phyloP scores from a whole-genome alignment of 2,797 vertebrate species.

The Rhinatrema bivittatum region DNA sequence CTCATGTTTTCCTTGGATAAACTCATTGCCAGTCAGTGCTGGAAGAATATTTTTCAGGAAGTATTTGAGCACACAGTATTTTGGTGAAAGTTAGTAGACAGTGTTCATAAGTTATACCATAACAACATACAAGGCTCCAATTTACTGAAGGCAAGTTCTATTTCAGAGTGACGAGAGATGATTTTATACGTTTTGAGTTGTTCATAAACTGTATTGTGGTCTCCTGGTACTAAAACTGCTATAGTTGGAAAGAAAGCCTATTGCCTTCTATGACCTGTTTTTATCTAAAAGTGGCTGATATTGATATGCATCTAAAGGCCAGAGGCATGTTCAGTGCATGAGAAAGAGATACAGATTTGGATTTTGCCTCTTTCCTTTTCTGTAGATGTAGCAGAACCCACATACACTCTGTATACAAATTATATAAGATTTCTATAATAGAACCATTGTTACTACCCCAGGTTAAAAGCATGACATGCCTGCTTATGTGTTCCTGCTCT shows the following conservation, averaged over 20 bases:
- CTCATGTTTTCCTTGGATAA: constrained; percentile 22
- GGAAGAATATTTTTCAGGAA: constrained; percentile 25
- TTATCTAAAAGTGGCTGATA: constrained; percentile 25
- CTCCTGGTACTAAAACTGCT: constrained; percentile 17
- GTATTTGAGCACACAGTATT: constrained; percentile 22
- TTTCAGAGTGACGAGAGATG: constrained; percentile 6
- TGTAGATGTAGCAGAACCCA: constrained; percentile 12
- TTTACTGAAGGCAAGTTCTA: constrained; percentile 10
- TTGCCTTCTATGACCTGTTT: constrained; percentile 22
- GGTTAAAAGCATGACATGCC: constrained; percentile 11
- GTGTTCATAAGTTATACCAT: too few relatives aligned
- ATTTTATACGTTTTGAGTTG: constrained; percentile 27
- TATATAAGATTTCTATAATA: constrained; percentile 6
- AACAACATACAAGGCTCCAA: too few relatives aligned
- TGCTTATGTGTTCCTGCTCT: constrained; percentile 15
- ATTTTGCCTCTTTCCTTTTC: constrained; percentile 5
- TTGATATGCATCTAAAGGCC: constrained; percentile 28
- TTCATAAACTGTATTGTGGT: constrained; percentile 25
- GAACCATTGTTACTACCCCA: constrained; percentile 5
- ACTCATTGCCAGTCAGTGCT: constrained; percentile 29
- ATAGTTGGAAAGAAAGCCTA: constrained; percentile 24
- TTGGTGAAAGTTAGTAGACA: too few relatives aligned
- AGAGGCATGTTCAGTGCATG: neutral
- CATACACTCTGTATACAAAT: constrained; percentile 5
- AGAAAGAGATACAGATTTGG: neutral